Evolutionary conservation across 2,888 invertebrate genomes (phyloP).

Genomic region (Helobdella robusta): DNA sequence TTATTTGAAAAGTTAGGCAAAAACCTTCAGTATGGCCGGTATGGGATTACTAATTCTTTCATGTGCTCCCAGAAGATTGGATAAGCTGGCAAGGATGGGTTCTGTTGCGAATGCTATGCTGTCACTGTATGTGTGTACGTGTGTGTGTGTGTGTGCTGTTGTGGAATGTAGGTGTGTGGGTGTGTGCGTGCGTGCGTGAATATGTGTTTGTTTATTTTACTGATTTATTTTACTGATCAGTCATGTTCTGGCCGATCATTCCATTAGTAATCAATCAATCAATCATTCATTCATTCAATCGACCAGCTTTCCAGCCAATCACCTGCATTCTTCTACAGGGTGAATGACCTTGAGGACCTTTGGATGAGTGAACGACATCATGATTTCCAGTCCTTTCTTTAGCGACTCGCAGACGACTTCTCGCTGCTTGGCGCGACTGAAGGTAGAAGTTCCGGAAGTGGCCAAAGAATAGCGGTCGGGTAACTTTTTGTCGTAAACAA

Average conservation of each 20-base stretch:
- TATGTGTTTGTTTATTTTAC: no score
- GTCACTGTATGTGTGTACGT: conserved; percentile 55
- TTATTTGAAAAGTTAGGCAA: no score
- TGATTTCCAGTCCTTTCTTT: conserved; percentile 65
- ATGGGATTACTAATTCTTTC: conserved; percentile 43
- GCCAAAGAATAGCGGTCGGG: conserved; percentile 53
- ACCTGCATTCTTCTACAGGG: conserved; percentile 51
- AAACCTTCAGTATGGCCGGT: conserved; percentile 44
- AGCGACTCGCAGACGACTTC: conserved; percentile 82
- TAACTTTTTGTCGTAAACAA: conserved; percentile 31
- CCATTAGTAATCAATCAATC: background rate
- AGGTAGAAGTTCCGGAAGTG: no score
- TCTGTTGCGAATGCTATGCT: conserved; percentile 87
- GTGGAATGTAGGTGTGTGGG: no score
- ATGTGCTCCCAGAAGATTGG: conserved; percentile 67
- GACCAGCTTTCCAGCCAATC: conserved; percentile 33
- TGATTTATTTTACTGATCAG: background rate
- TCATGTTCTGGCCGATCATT: background rate
- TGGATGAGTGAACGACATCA: conserved; percentile 75
- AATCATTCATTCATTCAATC: background rate
- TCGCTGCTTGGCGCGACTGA: conserved; percentile 80
- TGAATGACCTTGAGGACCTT: conserved; percentile 61
- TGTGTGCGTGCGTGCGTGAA: no score
- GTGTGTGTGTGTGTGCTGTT: no score
- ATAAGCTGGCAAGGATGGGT: conserved; percentile 75